Evolutionary conservation across 2,113 vertebrate genomes (phyloP).

Genomic region (Bujurquina vittata): DNA sequence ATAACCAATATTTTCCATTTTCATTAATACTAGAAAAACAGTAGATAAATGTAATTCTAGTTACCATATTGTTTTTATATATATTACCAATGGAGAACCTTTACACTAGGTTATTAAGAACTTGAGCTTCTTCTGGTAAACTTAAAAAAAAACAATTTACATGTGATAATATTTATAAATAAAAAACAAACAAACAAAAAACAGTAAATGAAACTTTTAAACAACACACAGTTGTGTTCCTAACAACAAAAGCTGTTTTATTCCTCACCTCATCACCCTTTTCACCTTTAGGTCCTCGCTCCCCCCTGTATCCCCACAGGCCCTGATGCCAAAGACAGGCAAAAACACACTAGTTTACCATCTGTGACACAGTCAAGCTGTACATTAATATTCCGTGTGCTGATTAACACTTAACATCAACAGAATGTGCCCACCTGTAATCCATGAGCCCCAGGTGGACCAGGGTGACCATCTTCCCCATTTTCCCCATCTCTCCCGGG

Average conservation of each 20-base stretch:
- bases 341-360: not conserved
- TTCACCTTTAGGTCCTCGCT: constrained; percentile 83
- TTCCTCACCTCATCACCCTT: constrained; percentile 88
- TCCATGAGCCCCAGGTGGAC: constrained; percentile 79
- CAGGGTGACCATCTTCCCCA: constrained; percentile 83
- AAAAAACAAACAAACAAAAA: not conserved
- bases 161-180: not conserved
- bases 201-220: not conserved
- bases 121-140: not conserved
- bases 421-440: constrained; percentile 73
- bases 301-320: constrained; percentile 85
- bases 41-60: too few relatives aligned
- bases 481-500: constrained; percentile 81
- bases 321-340: constrained; percentile 75
- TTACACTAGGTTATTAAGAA: not conserved
- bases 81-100: too few relatives aligned
- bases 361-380: not conserved
- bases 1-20: too few relatives aligned
- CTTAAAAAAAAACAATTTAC: too few relatives aligned
- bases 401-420: not conserved
- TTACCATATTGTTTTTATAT: too few relatives aligned
- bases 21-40: too few relatives aligned
- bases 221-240: not conserved
- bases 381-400: not conserved
- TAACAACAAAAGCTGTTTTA: not conserved